Percentiles rank a stretch among this genome's conserved stretches.
phyloP scores from a whole-genome alignment of 2,888 invertebrate species.

The Callyntrura sp. region DNA sequence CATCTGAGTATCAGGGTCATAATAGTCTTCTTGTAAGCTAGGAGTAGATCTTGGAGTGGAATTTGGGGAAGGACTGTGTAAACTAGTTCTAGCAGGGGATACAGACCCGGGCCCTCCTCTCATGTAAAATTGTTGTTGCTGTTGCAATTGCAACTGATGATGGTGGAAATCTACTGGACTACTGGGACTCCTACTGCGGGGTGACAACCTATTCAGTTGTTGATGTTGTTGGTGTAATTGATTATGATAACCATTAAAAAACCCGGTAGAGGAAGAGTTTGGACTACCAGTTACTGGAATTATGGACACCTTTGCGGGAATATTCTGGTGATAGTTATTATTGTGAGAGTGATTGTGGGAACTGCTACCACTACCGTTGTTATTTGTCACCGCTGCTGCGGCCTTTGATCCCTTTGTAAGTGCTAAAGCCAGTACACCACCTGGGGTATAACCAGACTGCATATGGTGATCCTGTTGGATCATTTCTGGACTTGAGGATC shows the following conservation, averaged over 20 bases:
- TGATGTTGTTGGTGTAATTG: conserved; percentile 37
- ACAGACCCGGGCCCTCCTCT: conserved; percentile 73
- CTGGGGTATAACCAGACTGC: conserved; percentile 75
- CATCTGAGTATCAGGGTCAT: conserved; percentile 71
- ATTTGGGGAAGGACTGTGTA: conserved; percentile 82
- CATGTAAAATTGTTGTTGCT: conserved; percentile 41
- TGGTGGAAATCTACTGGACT: conserved; percentile 80
- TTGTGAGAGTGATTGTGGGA: conserved; percentile 11
- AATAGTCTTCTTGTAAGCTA: conserved; percentile 76
- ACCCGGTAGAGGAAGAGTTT: neutral
- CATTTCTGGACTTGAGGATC: conserved; percentile 81
- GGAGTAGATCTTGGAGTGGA: conserved; percentile 82
- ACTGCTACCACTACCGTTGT: conserved; percentile 25
- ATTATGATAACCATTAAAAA: conserved; percentile 64
- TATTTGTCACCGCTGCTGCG: conserved; percentile 67
- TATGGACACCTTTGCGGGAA: conserved; percentile 73
- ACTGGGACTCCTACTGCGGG: conserved; percentile 79
- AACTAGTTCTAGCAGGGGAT: conserved; percentile 80
- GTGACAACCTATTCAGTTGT: conserved; percentile 58
- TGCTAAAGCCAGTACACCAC: conserved; percentile 83
- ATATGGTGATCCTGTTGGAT: neutral
- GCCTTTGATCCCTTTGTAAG: conserved; percentile 83
- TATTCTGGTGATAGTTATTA: conserved; percentile 53
- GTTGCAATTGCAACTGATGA: conserved; percentile 55
- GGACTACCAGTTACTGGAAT: conserved; percentile 61